Conservation (phyloP, 2,888 invertebrate species). For the Hipparchia semele region DNA sequence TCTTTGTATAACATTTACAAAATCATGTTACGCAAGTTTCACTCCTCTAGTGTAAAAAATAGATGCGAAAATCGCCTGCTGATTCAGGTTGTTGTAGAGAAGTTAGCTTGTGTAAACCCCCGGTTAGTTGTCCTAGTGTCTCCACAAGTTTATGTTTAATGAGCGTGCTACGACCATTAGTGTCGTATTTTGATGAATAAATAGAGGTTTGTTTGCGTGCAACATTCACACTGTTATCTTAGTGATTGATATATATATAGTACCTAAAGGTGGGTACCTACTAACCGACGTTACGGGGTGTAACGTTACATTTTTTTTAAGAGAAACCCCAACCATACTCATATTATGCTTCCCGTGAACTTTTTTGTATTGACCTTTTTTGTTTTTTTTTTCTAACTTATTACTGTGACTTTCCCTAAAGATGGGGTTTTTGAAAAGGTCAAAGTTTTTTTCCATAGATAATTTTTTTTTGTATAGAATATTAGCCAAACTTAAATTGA, state of each 20-base stretch:
- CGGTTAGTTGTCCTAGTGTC: slow-evolving; percentile 19
- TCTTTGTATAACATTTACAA: not conserved
- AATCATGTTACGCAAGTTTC: not conserved
- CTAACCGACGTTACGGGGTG: too few relatives aligned
- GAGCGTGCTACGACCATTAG: slow-evolving; percentile 9
- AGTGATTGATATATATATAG: not conserved
- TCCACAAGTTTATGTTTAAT: slow-evolving; percentile 18
- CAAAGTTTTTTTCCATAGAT: too few relatives aligned
- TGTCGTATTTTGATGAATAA: slow-evolving; percentile 15
- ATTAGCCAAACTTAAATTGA: too few relatives aligned
- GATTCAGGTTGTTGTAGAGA: not conserved
- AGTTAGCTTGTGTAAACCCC: not conserved
- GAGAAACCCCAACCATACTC: too few relatives aligned
- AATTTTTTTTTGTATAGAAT: too few relatives aligned
- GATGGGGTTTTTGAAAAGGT: too few relatives aligned
- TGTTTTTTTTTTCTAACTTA: too few relatives aligned
- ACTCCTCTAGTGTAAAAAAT: rapidly evolving
- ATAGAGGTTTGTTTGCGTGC: not conserved
- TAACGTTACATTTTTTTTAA: too few relatives aligned
- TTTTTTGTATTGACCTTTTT: too few relatives aligned
- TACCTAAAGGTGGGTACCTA: too few relatives aligned
- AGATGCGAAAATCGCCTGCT: not conserved
- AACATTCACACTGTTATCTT: slow-evolving; percentile 1
- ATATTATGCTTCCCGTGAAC: too few relatives aligned
- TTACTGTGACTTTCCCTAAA: too few relatives aligned